Base-by-base conservation (phyloP, 1,140 invertebrate genomes). In the Leptopilina boulardi region DNA sequence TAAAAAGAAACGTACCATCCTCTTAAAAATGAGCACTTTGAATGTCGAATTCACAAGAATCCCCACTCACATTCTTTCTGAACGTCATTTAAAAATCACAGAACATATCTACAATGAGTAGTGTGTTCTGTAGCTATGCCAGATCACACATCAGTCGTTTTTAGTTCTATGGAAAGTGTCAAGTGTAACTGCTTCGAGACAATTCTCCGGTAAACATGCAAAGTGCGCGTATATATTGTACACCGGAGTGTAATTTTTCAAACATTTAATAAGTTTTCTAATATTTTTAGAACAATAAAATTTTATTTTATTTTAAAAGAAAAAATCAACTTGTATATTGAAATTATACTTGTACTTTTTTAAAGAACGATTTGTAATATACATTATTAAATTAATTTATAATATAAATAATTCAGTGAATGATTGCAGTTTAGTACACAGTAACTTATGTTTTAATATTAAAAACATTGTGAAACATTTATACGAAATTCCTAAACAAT, bases 81-180 rank as follows among this genome's bases (percentile, higher is more conserved):
- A 51, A 51, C 47, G 47, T 51, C 47, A 51, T 51, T 51, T 51
- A 51, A n/a, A 51, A 51, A 51, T 51, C 47, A 51, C 47, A 51
- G 47, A 51, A 51, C 47, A 51, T 18, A 15, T 51, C 47, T n/a
- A 18, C 47, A 51, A 51, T 51, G 47, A 51, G 47, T 51, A 51
- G 47, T 51, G n/a, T 18, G n/a, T 51, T 51, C 47, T 51, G 47
- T n/a, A 51, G n/a, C n/a, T n/a, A 18, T 18, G n/a, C 47, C 47
- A 51, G 47, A 51, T 51, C 47, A 51, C 59, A 23, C 23, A 66
- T 66, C 59, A 2, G 26, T 23, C 15, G 59, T 30, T 66, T n/a
- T 23, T 11, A 30, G 59, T 66, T 66, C 26, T 66, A 66, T 66
- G 59, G 59, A 66, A 30, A 66, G 59, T 66, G 59, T 66, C 59